Evolutionary conservation across 2,888 invertebrate species (phyloP).

Genomic region (Labia minor): DNA sequence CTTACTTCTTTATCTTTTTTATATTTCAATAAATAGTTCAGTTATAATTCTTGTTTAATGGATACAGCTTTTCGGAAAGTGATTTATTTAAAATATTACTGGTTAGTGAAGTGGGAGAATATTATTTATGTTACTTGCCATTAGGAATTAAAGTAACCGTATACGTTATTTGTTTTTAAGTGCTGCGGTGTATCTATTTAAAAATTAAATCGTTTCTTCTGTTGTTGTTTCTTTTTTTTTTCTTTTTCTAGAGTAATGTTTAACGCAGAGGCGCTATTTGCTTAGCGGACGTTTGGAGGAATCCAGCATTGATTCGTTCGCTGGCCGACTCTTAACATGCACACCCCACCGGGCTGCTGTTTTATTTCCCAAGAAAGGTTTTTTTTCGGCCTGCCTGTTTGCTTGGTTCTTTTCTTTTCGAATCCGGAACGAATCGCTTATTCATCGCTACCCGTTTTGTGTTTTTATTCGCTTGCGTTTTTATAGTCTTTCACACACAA

Average conservation of each 20-base stretch:
- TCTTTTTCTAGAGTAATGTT: neutral
- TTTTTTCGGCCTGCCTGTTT: neutral
- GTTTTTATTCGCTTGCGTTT: neutral
- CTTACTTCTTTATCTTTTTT: no score
- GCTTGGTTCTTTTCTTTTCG: neutral
- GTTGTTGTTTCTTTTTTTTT: no score
- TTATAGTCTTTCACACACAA: neutral
- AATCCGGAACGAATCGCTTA: slow-evolving; percentile 13
- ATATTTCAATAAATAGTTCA: no score
- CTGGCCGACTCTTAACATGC: slow-evolving; percentile 8
- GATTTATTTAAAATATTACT: no score
- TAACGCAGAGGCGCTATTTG: neutral
- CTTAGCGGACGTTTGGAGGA: neutral
- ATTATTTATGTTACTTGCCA: no score
- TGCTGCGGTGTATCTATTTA: no score
- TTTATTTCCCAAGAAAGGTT: slow-evolving; percentile 13
- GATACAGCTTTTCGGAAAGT: no score
- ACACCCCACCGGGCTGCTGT: neutral
- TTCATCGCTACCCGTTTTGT: slow-evolving; percentile 13
- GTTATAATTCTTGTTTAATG: no score
- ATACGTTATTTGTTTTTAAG: no score
- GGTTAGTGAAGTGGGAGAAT: no score
- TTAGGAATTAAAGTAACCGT: no score
- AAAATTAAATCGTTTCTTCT: no score
- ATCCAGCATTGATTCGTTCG: slow-evolving; percentile 13